Base-by-base conservation (phyloP, 2,113 vertebrate species). In the Dasyprocta punctata region DNA sequence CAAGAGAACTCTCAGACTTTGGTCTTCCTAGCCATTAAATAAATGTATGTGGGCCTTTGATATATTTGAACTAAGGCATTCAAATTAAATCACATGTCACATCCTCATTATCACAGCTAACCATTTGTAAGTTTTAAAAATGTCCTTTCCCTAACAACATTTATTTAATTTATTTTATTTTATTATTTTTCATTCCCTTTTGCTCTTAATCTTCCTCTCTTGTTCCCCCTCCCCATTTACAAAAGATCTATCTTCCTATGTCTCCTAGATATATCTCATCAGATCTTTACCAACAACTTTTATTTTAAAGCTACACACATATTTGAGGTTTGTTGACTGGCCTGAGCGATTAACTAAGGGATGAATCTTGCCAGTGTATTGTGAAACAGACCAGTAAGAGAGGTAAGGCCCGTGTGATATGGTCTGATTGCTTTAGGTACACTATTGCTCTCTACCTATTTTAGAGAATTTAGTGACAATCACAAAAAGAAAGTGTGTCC, bases 371-470 rank as follows among this genome's bases (percentile, higher is more conserved):
- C 36, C 19, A 19, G 44, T 10, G 28, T 26, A 63, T 22, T 38
- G 2, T 63, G 10, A 17, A 30, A 4, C 28, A 52, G 3, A 49
- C 14, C 0, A 52, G 28, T 0, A 47, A 83, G 36, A 69, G 9
- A 73, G 3, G 9, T 4, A 44, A 36, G 54, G 4, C 13, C n/a
- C 9, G 24, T 3, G 54, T 10, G 3, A 2, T 9, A 4, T 8
- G 54, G 0, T 13, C 24, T 9, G 5, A 19, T 47, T 52, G 28
- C 26, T 49, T 47, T 16, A 54, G 1, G 1, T 58, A 0, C 3
- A 16, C 30, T 67, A 13, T 14, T 30, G 5, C n/a, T 86, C 11
- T 36, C 26, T 86, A 41, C 58, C 9, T 44, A 49, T 67, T 52
- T 56, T 47, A 89, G 44, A 91, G 33, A 95, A 91, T 83, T 91